Base-by-base conservation (phyloP, 37 sponge, comb jelly and placozoan species). In the Mnemiopsis leidyi region DNA sequence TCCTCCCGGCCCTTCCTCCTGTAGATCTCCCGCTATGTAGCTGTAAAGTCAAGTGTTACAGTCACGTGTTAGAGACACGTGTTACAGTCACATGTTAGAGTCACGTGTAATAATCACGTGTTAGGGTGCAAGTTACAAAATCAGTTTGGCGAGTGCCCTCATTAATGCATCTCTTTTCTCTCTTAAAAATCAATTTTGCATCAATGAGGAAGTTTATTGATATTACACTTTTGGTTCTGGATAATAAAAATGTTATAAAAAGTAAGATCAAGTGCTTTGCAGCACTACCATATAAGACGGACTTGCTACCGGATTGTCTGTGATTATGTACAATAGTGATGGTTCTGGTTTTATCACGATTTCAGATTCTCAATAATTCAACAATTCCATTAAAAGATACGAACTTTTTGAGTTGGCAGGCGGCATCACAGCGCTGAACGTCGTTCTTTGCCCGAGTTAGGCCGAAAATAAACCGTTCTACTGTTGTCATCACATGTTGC, bases 21-120 rank as follows among this genome's bases (percentile, higher is more conserved):
- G 90, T 13, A 85, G 35, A 2, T 85, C 90, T 0, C 90, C 90
- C 25, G 90, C 35, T 38, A 85, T 85, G 90, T 85, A 85, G 26
- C 48, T 71, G 75, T 29, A 24, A 24, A 18, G 30, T 48, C 61
- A 48, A 5, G 61, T 48, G 61, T 48, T 48, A 13, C 5, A 18
- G 13, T 48, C 61, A 48, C 61, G 61, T 48, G 61, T 48, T 48
- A 13, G 13, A 18, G 13, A 18, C 61, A 48, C 61, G 5, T 48
- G 61, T 48, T 48, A 48, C 13, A 18, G 61, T 48, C 61, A 48
- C 61, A 13, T 48, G 61, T 48, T 13, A 48, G 5, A 18, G 61
- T 48, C 61, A 48, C 61, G 61, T 48, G 61, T 48, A 18, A 48
- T 48, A 18, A 13, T 48, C 61, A 48, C 61, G 61, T 48, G 61